Evolutionary conservation across 2,797 vertebrate species (phyloP), one percentile per base, ranked within the genome.

Genomic region (Varecia variegata): DNA sequence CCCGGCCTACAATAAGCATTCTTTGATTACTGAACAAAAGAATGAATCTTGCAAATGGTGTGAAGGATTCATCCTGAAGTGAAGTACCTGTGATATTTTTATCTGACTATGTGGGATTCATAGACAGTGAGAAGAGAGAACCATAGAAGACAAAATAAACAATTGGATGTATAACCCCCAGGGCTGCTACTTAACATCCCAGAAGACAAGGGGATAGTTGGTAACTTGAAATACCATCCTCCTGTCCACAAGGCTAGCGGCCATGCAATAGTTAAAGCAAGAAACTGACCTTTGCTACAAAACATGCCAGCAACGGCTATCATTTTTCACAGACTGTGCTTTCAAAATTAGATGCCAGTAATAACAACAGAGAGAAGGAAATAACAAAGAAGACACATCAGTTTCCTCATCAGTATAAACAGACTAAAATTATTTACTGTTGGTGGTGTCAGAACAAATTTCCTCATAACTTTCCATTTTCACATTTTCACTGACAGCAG

Each of bases 401-500:
- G 87, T 82, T 96, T 92, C 88, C 87, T 97, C 76, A 87, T 73
- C 54, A 93, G 32, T 35, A 67, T 89, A 89, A 94, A 88, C 82
- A 94, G 74, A 86, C 25, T 67, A 43, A 56, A 95, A 79, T 82
- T 74, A 21, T 96, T 96, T 94, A 97, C 8, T 43, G 15, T 80
- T 90, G 86, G 73, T 90, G 52, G 18, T 47, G 27, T 94, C 85
- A 93, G 73, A 79, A 91, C 81, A 96, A 62, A 96, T 91, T 96
- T 95, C 96, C 93, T 92, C 40, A 15, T 8, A 88, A 68, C 54
- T 93, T 96, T 83, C 45, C 74, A 77, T 96, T 88, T 62, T 70
- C 13, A 5, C 47, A 43, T 87, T 96, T 97, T 94, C 83, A 84
- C 62, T 43, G 97, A 96, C 25, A 97, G 89, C 85, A 83, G 58